Conservation (phyloP, 2,797 vertebrate species). For the Nannoperca australis region DNA sequence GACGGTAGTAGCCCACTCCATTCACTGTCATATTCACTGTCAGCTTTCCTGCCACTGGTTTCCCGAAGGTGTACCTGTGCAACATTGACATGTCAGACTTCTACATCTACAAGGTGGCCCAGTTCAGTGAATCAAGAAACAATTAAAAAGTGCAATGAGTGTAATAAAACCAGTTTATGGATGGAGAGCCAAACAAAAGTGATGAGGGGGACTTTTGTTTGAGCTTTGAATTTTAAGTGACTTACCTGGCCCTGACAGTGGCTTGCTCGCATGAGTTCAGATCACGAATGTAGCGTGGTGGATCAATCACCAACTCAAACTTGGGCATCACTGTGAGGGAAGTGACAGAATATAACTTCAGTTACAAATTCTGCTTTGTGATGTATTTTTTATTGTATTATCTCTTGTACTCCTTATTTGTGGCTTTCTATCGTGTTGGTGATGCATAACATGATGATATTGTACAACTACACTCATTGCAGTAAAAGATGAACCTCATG, state of each 20-base stretch:
- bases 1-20: conserved; percentile 94
- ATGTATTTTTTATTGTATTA: background rate
- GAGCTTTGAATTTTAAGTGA: background rate
- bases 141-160: background rate
- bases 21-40: conserved; percentile 94
- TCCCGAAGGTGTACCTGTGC: conserved; percentile 93
- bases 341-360: background rate
- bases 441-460: background rate
- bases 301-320: conserved; percentile 91
- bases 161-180: background rate
- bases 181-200: background rate
- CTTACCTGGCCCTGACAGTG: conserved; percentile 89
- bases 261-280: conserved; percentile 89
- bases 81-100: conserved; percentile 40
- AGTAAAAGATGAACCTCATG: background rate
- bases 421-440: background rate
- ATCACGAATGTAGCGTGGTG: conserved; percentile 90
- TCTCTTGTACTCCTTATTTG: background rate
- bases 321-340: conserved; percentile 88
- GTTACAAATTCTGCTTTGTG: background rate
- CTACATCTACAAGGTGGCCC: conserved; percentile 13
- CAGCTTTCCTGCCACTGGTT: conserved; percentile 91
- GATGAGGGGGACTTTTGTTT: background rate
- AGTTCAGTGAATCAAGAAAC: background rate
- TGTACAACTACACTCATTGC: background rate